Percentiles rank a stretch among this genome's conserved stretches.
Evolutionary conservation across 1,140 invertebrate genomes (phyloP).

Genomic region (Microplitis mediator): DNA sequence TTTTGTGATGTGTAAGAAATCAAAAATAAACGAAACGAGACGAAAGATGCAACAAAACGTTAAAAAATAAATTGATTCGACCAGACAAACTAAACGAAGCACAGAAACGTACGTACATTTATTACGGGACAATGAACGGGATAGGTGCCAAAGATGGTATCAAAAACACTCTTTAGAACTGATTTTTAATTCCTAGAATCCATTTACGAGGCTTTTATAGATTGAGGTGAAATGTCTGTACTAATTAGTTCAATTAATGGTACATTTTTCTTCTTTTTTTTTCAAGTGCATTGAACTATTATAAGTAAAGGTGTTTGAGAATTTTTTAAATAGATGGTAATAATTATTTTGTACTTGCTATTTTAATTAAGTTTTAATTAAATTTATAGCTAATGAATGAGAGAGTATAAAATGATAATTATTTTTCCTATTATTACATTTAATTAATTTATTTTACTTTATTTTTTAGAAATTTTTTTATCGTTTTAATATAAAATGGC

Average conservation of each 20-base stretch:
- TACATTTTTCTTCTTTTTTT: not conserved
- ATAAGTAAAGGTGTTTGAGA: not conserved
- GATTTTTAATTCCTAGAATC: conserved; percentile 11
- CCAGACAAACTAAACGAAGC: not conserved
- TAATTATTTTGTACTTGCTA: no score
- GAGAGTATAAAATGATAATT: no score
- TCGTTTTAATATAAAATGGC: no score
- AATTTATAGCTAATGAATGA: no score
- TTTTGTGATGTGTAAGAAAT: not conserved
- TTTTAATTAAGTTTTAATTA: no score
- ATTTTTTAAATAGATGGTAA: no score
- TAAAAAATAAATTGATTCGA: not conserved
- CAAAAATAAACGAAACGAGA: conserved; percentile 19
- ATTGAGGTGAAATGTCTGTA: not conserved
- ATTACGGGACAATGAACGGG: conserved; percentile 19
- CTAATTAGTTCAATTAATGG: not conserved
- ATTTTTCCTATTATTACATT: no score
- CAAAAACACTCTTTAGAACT: not conserved
- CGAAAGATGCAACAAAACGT: not conserved
- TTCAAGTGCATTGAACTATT: not conserved
- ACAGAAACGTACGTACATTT: not conserved
- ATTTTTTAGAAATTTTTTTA: no score
- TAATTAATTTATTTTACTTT: no score
- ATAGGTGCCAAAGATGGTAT: conserved; percentile 19
- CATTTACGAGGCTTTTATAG: not conserved